phyloP scores from a whole-genome alignment of 2,113 vertebrate species.

The Euleptes europaea region DNA sequence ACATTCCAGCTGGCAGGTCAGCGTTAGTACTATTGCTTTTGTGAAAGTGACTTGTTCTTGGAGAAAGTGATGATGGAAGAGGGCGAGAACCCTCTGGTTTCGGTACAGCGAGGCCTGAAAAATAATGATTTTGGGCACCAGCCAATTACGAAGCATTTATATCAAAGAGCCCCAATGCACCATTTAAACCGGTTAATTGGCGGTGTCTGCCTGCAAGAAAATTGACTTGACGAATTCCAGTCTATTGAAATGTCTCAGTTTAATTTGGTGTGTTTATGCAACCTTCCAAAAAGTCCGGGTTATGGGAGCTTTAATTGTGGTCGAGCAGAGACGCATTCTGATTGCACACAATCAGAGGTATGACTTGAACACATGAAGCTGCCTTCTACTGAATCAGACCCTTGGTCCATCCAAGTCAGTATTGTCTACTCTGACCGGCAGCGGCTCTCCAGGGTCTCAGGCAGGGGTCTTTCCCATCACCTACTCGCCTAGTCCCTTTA shows the following conservation, averaged over 20 bases:
- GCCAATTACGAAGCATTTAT: constrained; percentile 28
- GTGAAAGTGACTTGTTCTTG: constrained; percentile 35
- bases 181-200: constrained; percentile 42
- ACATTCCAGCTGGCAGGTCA: background rate
- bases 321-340: background rate
- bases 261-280: constrained; percentile 11
- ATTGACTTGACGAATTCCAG: constrained; percentile 38
- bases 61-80: constrained; percentile 12
- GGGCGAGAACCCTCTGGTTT: constrained; percentile 16
- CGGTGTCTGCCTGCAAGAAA: constrained; percentile 27
- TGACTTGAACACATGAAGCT: too few species aligned
- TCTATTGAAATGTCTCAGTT: background rate
- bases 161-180: constrained; percentile 25
- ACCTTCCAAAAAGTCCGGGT: background rate
- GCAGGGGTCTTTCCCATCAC: too few species aligned
- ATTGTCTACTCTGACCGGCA: too few species aligned
- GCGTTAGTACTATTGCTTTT: constrained; percentile 15
- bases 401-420: too few species aligned
- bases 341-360: background rate
- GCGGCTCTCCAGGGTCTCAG: too few species aligned
- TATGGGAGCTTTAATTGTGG: background rate
- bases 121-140: constrained; percentile 40
- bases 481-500: too few species aligned
- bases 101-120: constrained; percentile 36
- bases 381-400: too few species aligned